These are phyloP conservation scores for Pissodes strobi DNA, from an alignment of 1,140 invertebrate species.

Conservation along the genomic window DNA sequence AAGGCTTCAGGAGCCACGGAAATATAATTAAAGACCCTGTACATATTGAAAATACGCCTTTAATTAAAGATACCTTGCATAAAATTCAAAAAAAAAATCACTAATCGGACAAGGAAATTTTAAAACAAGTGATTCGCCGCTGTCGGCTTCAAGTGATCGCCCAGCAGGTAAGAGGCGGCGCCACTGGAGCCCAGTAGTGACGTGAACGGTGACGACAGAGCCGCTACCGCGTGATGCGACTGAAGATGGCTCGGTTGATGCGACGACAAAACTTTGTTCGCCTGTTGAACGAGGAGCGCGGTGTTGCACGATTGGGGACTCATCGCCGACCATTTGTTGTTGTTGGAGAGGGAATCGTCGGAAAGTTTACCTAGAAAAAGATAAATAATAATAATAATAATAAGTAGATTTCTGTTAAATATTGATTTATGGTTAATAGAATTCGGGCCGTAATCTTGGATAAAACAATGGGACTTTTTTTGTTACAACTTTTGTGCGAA, in stretches of 20 bases:
- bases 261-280: conserved; percentile 54
- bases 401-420: neutral
- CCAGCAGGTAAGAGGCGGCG: conserved; percentile 53
- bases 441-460: no score
- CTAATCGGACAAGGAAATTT: no score
- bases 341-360: conserved; percentile 54
- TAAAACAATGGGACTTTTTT: no score
- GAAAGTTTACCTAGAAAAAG: conserved; percentile 55
- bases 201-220: conserved; percentile 55
- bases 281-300: conserved; percentile 54
- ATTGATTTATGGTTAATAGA: no score
- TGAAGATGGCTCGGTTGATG: conserved; percentile 52
- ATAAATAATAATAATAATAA: conserved; percentile 25
- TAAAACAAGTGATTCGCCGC: conserved; percentile 55
- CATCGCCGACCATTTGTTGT: conserved; percentile 57
- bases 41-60: no score
- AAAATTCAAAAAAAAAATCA: no score
- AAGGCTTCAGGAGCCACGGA: no score
- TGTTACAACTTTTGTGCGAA: no score
- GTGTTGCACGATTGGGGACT: conserved; percentile 55
- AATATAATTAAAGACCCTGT: no score
- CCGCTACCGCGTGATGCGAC: conserved; percentile 50
- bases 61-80: no score
- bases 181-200: conserved; percentile 54
- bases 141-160: conserved; percentile 53